Conservation (phyloP, 2,113 vertebrate genomes). For the Toxotes chatareus region DNA sequence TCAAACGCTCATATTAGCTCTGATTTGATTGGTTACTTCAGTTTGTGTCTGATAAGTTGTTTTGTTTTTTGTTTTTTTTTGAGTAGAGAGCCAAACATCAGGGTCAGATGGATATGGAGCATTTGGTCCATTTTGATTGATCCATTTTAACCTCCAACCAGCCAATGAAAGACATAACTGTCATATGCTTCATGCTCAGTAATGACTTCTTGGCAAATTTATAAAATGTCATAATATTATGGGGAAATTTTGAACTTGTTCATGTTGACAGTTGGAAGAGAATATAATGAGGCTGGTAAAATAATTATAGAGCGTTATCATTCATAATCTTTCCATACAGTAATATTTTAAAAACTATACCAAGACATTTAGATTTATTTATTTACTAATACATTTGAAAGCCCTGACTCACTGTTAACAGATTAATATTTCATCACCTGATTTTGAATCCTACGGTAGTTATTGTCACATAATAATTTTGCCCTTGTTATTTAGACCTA, state of each 20-base stretch:
- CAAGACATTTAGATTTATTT: neutral
- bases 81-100: too few species aligned
- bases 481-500: neutral
- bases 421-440: neutral
- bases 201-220: neutral
- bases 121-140: neutral
- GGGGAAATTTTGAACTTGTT: neutral
- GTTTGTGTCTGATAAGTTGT: slow-evolving; percentile 23
- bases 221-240: too few species aligned
- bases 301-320: neutral
- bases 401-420: neutral
- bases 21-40: slow-evolving; percentile 56
- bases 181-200: neutral
- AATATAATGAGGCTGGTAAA: neutral
- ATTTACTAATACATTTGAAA: neutral
- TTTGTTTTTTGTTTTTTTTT: slow-evolving; percentile 15
- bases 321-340: neutral
- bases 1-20: slow-evolving; percentile 68
- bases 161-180: neutral
- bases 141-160: neutral
- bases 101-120: neutral
- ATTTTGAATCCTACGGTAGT: neutral
- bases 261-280: neutral
- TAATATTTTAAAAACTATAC: neutral
- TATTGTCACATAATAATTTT: neutral